phyloP scores from a whole-genome alignment of 2,888 invertebrate species.

The Helicoverpa assulta region DNA sequence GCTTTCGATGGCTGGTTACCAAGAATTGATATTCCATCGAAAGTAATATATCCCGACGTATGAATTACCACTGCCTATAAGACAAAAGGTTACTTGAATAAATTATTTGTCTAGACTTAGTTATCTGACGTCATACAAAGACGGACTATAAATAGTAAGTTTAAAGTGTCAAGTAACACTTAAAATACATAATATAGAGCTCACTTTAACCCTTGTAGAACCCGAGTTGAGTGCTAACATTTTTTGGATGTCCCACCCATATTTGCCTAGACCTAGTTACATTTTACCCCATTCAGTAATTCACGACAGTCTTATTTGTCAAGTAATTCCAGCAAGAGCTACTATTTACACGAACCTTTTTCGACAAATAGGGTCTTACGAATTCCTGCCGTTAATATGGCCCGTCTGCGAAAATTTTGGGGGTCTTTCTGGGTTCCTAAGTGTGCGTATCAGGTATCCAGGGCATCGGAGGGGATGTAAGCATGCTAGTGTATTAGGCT shows the following conservation, averaged over 20 bases:
- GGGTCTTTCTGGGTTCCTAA: conserved; percentile 32
- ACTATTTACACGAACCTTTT: conserved; percentile 39
- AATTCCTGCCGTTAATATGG: conserved; percentile 35
- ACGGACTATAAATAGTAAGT: background rate
- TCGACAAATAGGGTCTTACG: conserved; percentile 24
- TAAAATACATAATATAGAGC: conserved; percentile 4
- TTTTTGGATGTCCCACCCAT: conserved; percentile 1
- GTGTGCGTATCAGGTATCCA: conserved; percentile 51
- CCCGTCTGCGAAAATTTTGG: conserved; percentile 21
- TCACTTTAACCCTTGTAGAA: background rate
- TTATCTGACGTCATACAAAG: background rate
- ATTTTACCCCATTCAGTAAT: conserved; percentile 30
- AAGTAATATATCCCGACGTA: background rate
- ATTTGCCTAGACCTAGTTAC: conserved; percentile 25
- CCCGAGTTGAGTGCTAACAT: conserved; percentile 14
- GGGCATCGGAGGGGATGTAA: conserved; percentile 40
- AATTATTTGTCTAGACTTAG: background rate
- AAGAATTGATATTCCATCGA: background rate
- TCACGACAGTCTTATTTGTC: conserved; percentile 47
- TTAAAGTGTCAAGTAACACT: background rate
- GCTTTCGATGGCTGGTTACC: background rate
- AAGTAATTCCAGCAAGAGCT: conserved; percentile 38
- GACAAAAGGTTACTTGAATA: background rate
- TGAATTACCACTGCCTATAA: background rate
- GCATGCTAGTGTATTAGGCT: conserved; percentile 73